Base-by-base conservation (phyloP, 2,113 vertebrate genomes). In the Passer montanus region DNA sequence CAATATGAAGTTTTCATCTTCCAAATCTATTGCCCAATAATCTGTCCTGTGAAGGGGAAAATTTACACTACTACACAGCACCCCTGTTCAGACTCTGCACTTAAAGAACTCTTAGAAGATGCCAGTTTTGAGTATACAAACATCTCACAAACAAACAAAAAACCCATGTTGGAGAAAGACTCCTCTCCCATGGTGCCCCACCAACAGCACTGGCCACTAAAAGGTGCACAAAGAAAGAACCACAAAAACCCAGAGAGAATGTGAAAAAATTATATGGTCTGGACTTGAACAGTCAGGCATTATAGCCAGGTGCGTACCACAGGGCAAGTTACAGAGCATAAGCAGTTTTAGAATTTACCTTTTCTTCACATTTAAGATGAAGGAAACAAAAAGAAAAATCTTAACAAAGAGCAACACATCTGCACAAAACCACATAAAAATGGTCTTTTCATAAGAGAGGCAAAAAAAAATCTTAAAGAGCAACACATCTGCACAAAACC, bases 241-340 rank as follows among this genome's bases (percentile, higher is more conserved):
- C 55, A 55, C 10, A 31, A 44, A 69, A 58, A 7, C 5, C 20
- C 35, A n/a, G 10, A 50, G 41, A 12, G 2, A 66, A 35, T 7
- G 3, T 24, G 11, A 75, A 83, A 56, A 80, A 49, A 31, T 3
- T 0, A 13, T 15, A 28, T 1, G 7, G 19, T 41, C n/a, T 50
- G 20, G 13, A 64, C 59, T 68, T 47, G 9, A 88, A 17, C 30
- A 74, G 24, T 31, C 22, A 64, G 30, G 33, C 50, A 52, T 18
- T 64, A 59, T 0, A 68, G 35, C 39, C 47, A 60, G 70, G 10
- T 27, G 52, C 3, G 2, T 7, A 28, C n/a, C 19, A 20, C 6
- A 9, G 6, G 31, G 19, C 26, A 62, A 84, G n/a, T 7, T 43
- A 77, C 24, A 30, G 23, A 39, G 28, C 22, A 47, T 10, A 41